Conservation (phyloP, 2,113 vertebrate species). For the Callipepla squamata region DNA sequence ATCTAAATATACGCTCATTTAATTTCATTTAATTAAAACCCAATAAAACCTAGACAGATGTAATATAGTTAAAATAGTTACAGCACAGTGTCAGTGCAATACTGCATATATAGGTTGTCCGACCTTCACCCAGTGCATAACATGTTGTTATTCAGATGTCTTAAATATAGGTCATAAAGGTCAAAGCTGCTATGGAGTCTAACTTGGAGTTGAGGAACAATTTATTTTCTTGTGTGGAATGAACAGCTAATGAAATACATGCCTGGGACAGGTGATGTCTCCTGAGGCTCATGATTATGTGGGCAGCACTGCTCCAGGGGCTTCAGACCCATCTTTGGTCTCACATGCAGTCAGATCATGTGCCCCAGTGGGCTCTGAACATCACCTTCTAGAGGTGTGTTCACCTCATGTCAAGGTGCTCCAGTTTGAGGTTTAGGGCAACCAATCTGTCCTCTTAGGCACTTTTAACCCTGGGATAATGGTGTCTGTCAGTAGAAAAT, state of each 20-base stretch:
- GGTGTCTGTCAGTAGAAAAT: not conserved
- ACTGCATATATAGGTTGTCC: not conserved
- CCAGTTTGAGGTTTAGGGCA: not conserved
- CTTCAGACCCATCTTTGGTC: conserved; percentile 23
- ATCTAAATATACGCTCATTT: conserved; percentile 63
- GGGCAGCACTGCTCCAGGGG: conserved; percentile 14
- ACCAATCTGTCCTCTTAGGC: not conserved
- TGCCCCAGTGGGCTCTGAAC: not conserved
- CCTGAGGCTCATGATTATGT: not conserved
- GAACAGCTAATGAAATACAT: conserved; percentile 15
- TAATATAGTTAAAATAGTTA: conserved; percentile 76
- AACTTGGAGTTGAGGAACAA: not conserved
- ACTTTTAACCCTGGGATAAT: not conserved
- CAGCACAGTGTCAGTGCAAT: not conserved
- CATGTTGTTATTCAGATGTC: conserved; percentile 24
- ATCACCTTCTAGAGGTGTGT: not conserved
- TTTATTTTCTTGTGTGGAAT: conserved; percentile 6
- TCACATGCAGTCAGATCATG: not conserved
- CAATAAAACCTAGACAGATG: conserved; percentile 79
- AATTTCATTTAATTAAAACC: conserved; percentile 81
- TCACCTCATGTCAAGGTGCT: not conserved
- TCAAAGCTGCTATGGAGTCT: conserved; percentile 9
- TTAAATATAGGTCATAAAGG: conserved; percentile 27
- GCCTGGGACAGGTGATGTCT: conserved; percentile 22
- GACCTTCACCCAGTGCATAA: conserved; percentile 16